phyloP scores from a whole-genome alignment of 30 jellyfish, hydroid and myxozoan genomes.

The Morbakka virulenta region DNA sequence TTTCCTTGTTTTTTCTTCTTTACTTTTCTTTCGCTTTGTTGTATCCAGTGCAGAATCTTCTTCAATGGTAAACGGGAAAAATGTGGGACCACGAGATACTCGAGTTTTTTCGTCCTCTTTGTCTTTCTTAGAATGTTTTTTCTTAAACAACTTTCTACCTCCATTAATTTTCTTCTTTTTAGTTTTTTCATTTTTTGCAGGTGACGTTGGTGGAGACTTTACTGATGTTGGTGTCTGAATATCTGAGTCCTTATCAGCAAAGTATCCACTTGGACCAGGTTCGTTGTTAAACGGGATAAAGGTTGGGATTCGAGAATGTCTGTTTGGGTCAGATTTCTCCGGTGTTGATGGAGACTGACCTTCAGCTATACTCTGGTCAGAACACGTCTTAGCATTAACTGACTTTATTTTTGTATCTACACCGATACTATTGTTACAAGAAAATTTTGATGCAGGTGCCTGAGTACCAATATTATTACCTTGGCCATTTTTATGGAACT shows the following conservation, averaged over 20 bases:
- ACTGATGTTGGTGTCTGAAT: not conserved
- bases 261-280: conserved; percentile 15
- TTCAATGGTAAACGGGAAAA: conserved; percentile 33
- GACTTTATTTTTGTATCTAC: not conserved
- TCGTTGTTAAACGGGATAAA: conserved; percentile 45
- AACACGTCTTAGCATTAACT: not conserved
- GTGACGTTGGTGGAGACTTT: conserved; percentile 18
- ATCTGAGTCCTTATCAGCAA: conserved; percentile 38
- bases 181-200: conserved; percentile 1
- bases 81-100: conserved; percentile 68
- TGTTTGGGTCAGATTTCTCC: conserved; percentile 48
- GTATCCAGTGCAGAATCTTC: conserved; percentile 2
- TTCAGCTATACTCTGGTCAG: not conserved
- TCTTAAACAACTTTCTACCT: conserved; percentile 2
- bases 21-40: not conserved
- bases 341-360: conserved; percentile 11
- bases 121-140: not conserved
- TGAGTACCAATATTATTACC: not conserved
- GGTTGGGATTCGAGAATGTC: conserved; percentile 69
- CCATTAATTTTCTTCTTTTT: not conserved
- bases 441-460: too few species aligned
- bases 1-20: not conserved
- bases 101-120: conserved; percentile 34
- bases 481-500: not conserved
- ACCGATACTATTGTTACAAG: not conserved